These are phyloP conservation scores for Lycaon pictus DNA, from an alignment of 2,113 vertebrate genomes.

Conservation along the genomic window DNA sequence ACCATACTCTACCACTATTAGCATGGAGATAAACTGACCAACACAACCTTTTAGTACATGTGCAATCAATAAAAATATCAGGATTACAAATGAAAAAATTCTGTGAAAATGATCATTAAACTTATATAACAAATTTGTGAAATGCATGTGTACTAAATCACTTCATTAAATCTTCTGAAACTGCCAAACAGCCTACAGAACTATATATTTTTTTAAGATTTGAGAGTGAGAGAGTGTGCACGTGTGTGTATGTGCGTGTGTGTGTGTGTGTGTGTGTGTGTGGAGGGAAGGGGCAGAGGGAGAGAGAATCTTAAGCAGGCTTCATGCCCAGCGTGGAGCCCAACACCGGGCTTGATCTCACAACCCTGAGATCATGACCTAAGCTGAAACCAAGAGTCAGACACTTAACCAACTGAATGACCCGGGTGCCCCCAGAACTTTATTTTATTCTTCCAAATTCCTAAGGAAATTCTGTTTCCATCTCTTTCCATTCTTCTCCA, in stretches of 20 bases:
- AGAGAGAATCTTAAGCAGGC: neutral
- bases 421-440: neutral
- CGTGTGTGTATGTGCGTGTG: neutral
- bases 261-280: neutral
- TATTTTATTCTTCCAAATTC: neutral
- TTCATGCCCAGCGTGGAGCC: neutral
- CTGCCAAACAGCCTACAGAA: neutral
- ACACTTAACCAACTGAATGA: neutral
- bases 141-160: neutral
- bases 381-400: neutral
- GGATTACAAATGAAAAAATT: neutral
- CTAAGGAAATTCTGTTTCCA: neutral
- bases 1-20: neutral
- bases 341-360: neutral
- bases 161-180: neutral
- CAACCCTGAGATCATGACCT: neutral
- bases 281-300: neutral
- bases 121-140: neutral
- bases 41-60: neutral
- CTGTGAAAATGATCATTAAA: conserved; percentile 37
- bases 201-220: neutral
- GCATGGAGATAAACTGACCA: neutral
- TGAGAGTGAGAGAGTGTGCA: neutral
- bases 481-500: neutral
- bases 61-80: neutral